These are phyloP conservation scores for Solenodon paradoxus DNA, from an alignment of 2,113 vertebrate species.

Conservation along the genomic window DNA sequence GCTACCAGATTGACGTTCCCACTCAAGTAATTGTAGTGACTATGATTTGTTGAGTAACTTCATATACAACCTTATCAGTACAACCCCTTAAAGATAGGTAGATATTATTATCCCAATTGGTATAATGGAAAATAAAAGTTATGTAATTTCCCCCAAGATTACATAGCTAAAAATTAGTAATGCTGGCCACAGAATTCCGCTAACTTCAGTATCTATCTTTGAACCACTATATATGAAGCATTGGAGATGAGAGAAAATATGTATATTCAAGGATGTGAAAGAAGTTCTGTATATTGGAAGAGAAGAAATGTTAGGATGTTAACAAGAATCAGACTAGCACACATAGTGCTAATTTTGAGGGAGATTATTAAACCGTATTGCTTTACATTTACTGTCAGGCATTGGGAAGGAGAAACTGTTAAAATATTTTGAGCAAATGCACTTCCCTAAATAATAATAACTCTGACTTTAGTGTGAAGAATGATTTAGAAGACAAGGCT, in stretches of 20 bases:
- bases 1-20: not conserved
- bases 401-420: not conserved
- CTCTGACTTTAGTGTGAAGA: not conserved
- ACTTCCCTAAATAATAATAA: not conserved
- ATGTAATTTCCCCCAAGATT: not conserved
- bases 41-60: not conserved
- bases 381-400: not conserved
- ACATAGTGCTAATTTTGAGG: not conserved
- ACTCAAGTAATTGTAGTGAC: not conserved
- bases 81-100: not conserved
- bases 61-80: not conserved
- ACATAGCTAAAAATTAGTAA: not conserved
- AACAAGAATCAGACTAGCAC: not conserved
- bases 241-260: not conserved
- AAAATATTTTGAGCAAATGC: not conserved
- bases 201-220: not conserved
- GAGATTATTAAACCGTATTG: not conserved
- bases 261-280: not conserved
- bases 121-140: not conserved
- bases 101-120: not conserved
- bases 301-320: not conserved
- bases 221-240: not conserved
- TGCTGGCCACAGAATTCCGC: not conserved
- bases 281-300: not conserved
- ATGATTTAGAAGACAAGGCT: not conserved